Evolutionary conservation across 1,140 invertebrate species (phyloP).

Genomic region (Akabosia matsudoensis): DNA sequence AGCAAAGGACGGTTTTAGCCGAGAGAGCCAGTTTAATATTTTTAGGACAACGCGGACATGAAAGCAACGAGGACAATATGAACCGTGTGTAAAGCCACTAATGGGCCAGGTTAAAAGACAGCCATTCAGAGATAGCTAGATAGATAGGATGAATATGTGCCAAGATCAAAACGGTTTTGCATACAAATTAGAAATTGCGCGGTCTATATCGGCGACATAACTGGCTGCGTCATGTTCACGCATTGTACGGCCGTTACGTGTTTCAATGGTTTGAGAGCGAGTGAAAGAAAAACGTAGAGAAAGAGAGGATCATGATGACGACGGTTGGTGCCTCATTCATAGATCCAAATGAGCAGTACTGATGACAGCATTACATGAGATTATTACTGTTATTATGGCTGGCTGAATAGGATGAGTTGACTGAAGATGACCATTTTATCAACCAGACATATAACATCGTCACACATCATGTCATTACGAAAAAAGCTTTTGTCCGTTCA

Average conservation of each 20-base stretch:
- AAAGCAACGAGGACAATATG: not conserved
- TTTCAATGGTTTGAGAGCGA: not conserved
- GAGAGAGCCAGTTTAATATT: not conserved
- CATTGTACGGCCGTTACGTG: too few relatives aligned
- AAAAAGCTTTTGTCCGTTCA: not conserved
- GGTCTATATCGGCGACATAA: not conserved
- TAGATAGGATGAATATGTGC: not conserved
- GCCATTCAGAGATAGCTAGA: not conserved
- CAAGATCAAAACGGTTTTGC: slow-evolving; percentile 1
- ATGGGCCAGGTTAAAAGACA: not conserved
- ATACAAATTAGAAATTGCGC: slow-evolving; percentile 23
- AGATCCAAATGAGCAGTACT: slow-evolving; percentile 3
- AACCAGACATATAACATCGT: not conserved
- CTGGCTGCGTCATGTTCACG: too few relatives aligned
- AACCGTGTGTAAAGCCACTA: not conserved
- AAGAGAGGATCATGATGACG: not conserved
- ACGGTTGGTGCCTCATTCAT: not conserved
- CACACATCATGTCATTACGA: not conserved
- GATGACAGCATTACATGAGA: slow-evolving; percentile 18
- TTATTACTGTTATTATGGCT: slow-evolving; percentile 22
- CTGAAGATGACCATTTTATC: slow-evolving; percentile 20
- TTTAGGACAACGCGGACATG: not conserved
- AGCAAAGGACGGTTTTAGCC: not conserved
- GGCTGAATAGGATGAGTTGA: slow-evolving; percentile 12
- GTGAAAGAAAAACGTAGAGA: not conserved